Conservation (phyloP, 2,797 vertebrate species). For the Pseudocheirus occidentalis region DNA sequence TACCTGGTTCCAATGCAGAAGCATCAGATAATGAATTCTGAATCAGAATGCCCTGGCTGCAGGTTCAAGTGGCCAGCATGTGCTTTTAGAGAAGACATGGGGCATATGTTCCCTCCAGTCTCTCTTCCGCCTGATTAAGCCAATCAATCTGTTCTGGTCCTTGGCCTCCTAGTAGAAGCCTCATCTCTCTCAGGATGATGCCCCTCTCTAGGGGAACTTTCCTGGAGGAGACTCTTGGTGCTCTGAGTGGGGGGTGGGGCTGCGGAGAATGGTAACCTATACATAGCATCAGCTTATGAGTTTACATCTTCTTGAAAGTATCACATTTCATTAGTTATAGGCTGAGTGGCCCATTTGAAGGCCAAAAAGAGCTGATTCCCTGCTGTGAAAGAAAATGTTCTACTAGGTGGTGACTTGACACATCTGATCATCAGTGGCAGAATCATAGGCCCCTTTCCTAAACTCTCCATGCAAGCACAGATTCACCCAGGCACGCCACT, state of each 20-base stretch:
- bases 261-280: conserved; percentile 24
- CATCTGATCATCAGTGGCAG: not conserved
- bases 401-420: conserved; percentile 22
- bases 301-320: conserved; percentile 49
- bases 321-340: conserved; percentile 62
- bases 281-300: conserved; percentile 36
- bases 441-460: not conserved
- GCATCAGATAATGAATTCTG: not conserved
- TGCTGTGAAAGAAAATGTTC: conserved; percentile 47
- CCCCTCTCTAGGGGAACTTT: not conserved
- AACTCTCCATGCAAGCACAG: not conserved
- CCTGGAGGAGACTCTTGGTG: not conserved
- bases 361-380: conserved; percentile 43
- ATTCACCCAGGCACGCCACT: too few species aligned
- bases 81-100: not conserved
- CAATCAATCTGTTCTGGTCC: not conserved
- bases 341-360: conserved; percentile 23
- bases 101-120: not conserved
- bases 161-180: not conserved
- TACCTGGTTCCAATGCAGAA: conserved; percentile 16
- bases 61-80: not conserved
- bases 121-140: not conserved
- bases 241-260: not conserved
- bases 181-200: not conserved
- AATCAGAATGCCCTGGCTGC: not conserved